Percentiles rank a stretch among this genome's conserved stretches.
Evolutionary conservation across 2,113 vertebrate genomes (phyloP).

Genomic region (Thomomys bottae): DNA sequence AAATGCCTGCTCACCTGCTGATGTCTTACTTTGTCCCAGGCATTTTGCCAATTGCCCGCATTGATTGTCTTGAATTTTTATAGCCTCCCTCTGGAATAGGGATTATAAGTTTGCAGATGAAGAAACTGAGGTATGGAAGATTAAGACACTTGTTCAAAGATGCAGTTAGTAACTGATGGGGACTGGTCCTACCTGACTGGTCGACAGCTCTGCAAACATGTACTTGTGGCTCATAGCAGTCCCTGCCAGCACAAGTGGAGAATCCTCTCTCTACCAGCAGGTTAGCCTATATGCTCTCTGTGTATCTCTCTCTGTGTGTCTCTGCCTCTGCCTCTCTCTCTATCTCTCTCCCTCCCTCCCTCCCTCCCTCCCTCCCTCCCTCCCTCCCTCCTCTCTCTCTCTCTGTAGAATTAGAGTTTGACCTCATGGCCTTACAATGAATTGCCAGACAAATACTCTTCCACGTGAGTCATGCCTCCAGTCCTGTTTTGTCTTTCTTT

Average conservation of each 20-base stretch:
- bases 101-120: slow-evolving; percentile 19
- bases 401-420: no score
- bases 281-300: background rate
- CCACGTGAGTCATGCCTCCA: no score
- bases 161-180: background rate
- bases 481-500: no score
- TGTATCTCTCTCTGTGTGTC: background rate
- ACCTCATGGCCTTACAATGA: no score
- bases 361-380: no score
- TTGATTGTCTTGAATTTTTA: slow-evolving; percentile 30
- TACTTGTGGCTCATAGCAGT: background rate
- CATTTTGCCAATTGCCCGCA: background rate
- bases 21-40: background rate
- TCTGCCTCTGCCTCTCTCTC: background rate
- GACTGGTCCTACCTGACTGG: background rate
- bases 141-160: slow-evolving; percentile 1
- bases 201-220: background rate
- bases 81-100: background rate
- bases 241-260: background rate
- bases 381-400: no score
- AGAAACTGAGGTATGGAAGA: background rate
- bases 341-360: no score
- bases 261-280: no score
- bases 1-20: background rate
- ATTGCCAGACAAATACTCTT: no score